Conservation (phyloP, 2,797 vertebrate genomes). For the Centropyge bicolor region DNA sequence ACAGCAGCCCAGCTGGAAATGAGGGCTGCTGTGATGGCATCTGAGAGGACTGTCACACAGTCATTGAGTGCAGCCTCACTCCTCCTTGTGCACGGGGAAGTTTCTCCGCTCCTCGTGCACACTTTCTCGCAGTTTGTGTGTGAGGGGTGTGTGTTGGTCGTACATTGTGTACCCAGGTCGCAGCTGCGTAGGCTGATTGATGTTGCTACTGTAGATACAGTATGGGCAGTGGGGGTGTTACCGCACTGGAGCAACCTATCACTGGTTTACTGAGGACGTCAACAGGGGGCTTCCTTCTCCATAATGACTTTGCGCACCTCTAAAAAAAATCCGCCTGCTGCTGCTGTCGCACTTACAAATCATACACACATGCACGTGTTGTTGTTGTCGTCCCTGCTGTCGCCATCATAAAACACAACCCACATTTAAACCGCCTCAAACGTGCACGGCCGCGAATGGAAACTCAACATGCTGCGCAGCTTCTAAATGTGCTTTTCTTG, state of each 20-base stretch:
- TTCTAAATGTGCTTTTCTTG: slow-evolving; percentile 52
- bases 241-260: slow-evolving; percentile 70
- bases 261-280: slow-evolving; percentile 66
- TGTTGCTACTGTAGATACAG: slow-evolving; percentile 81
- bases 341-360: slow-evolving; percentile 77
- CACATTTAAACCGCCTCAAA: slow-evolving; percentile 27
- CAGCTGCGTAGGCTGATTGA: slow-evolving; percentile 79
- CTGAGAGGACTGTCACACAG: slow-evolving; percentile 46
- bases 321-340: slow-evolving; percentile 66
- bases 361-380: slow-evolving; percentile 80
- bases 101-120: slow-evolving; percentile 50
- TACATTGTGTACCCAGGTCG: slow-evolving; percentile 86
- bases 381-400: slow-evolving; percentile 77
- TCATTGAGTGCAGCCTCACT: slow-evolving; percentile 22
- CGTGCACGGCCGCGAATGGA: slow-evolving; percentile 5
- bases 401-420: slow-evolving; percentile 28
- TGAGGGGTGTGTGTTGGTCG: slow-evolving; percentile 79
- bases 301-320: slow-evolving; percentile 82
- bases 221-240: slow-evolving; percentile 75
- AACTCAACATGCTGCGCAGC: slow-evolving; percentile 71
- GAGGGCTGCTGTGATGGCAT: slow-evolving; percentile 66
- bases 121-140: slow-evolving; percentile 72
- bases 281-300: slow-evolving; percentile 74
- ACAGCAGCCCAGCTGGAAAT: slow-evolving; percentile 68
- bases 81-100: slow-evolving; percentile 44